These are phyloP conservation scores for Hydropsyche tenuis DNA, from an alignment of 1,140 invertebrate species.

Conservation along the genomic window DNA sequence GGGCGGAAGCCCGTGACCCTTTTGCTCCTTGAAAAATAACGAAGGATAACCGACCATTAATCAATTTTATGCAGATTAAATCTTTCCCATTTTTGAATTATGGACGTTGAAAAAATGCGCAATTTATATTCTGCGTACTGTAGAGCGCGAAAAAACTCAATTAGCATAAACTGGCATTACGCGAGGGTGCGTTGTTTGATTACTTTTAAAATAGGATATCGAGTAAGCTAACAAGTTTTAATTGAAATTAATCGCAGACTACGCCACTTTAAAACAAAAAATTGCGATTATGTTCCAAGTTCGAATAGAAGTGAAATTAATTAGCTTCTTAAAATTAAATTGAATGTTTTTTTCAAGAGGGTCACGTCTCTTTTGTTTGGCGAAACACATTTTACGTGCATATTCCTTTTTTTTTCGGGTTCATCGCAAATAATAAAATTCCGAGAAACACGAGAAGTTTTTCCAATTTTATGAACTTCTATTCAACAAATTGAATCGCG, in stretches of 20 bases:
- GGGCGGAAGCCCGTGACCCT: slow-evolving; percentile 16
- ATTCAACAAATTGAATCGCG: too few species aligned
- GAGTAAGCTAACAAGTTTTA: slow-evolving; percentile 3
- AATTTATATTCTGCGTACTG: slow-evolving; percentile 14
- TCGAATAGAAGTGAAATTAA: too few species aligned
- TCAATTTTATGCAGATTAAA: slow-evolving; percentile 19
- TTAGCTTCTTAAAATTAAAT: too few species aligned
- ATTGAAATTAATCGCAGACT: slow-evolving; percentile 18
- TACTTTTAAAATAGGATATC: slow-evolving; percentile 14
- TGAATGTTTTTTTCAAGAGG: too few species aligned
- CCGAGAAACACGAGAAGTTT: too few species aligned
- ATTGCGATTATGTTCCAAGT: too few species aligned
- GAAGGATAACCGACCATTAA: slow-evolving; percentile 11
- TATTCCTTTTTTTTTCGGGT: too few species aligned
- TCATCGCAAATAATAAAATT: too few species aligned
- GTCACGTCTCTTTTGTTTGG: too few species aligned
- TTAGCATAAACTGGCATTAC: slow-evolving; percentile 20
- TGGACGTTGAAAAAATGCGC: slow-evolving; percentile 5
- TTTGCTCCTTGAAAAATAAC: slow-evolving; percentile 14
- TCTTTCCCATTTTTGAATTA: slow-evolving; percentile 13
- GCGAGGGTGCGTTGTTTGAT: slow-evolving; percentile 11
- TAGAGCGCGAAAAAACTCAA: slow-evolving; percentile 4
- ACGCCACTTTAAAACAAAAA: neutral
- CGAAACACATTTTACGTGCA: too few species aligned
- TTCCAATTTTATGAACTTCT: too few species aligned